Percentiles rank a stretch among this genome's conserved stretches.
Conservation (phyloP, 2,113 vertebrate species). For the Mirounga angustirostris region DNA sequence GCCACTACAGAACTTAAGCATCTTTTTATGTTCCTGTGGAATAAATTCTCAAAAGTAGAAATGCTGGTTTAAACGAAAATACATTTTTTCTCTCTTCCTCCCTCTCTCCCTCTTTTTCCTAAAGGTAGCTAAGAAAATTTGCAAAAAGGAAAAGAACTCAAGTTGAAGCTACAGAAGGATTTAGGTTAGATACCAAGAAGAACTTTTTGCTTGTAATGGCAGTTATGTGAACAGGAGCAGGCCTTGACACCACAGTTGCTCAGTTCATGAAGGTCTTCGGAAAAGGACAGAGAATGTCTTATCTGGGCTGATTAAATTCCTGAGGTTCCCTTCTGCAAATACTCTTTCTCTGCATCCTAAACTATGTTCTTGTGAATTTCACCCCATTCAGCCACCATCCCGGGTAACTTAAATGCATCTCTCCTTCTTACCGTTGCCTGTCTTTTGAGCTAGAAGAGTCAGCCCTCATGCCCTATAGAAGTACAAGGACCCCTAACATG, state of each 20-base stretch:
- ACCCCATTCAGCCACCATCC: background rate
- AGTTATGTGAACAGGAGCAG: background rate
- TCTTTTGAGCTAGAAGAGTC: background rate
- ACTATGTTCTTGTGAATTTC: constrained; percentile 35
- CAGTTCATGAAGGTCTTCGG: background rate
- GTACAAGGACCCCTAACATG: background rate
- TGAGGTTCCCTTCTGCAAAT: constrained; percentile 15
- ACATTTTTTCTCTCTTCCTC: too few species aligned
- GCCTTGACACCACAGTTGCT: background rate
- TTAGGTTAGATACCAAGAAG: background rate
- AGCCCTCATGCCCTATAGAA: background rate
- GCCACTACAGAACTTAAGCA: too few species aligned
- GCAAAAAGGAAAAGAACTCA: too few species aligned
- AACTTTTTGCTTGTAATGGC: background rate
- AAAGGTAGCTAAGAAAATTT: too few species aligned
- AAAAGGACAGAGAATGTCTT: background rate
- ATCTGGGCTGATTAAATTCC: constrained; percentile 51
- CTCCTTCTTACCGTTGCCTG: background rate
- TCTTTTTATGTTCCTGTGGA: too few species aligned
- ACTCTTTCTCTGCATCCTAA: constrained; percentile 11
- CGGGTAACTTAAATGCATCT: background rate
- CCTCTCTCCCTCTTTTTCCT: too few species aligned
- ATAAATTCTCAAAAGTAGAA: too few species aligned
- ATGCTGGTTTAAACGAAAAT: too few species aligned
- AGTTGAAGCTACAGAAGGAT: too few species aligned